These are phyloP conservation scores for Cephalotes varians DNA, from an alignment of 2,888 invertebrate genomes.

Conservation along the genomic window DNA sequence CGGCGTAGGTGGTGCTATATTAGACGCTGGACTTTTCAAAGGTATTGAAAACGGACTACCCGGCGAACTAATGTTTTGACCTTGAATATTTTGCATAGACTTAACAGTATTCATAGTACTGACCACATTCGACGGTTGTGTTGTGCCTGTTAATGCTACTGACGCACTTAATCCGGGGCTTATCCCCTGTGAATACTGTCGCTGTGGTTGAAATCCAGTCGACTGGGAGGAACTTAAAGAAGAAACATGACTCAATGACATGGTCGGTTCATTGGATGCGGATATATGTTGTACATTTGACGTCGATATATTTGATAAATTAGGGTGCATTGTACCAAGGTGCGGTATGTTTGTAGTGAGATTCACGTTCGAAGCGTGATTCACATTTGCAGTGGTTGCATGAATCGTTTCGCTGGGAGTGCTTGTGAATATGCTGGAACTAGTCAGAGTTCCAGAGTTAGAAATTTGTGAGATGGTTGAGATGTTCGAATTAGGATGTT, in stretches of 20 bases:
- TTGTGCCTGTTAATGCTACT: constrained; percentile 74
- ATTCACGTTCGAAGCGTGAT: constrained; percentile 79
- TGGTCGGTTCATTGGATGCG: constrained; percentile 78
- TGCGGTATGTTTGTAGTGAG: constrained; percentile 80
- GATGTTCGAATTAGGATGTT: constrained; percentile 76
- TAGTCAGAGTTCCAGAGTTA: constrained; percentile 77
- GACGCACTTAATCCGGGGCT: constrained; percentile 75
- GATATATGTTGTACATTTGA: constrained; percentile 79
- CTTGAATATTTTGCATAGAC: constrained; percentile 83
- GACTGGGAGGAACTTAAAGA: constrained; percentile 76
- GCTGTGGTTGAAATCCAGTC: constrained; percentile 79
- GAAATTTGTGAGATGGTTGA: constrained; percentile 80
- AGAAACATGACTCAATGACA: constrained; percentile 78
- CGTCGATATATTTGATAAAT: constrained; percentile 80
- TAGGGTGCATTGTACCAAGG: constrained; percentile 83
- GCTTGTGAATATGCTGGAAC: constrained; percentile 82
- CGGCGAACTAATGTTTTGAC: constrained; percentile 82
- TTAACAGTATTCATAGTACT: constrained; percentile 80
- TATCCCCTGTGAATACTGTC: constrained; percentile 79
- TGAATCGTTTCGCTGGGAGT: constrained; percentile 81
- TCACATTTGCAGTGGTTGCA: constrained; percentile 80
- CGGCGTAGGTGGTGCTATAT: constrained; percentile 84
- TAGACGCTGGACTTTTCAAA: constrained; percentile 84
- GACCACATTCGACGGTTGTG: constrained; percentile 73
- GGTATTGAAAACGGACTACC: constrained; percentile 85